Percentiles rank a stretch among this genome's conserved stretches.
Evolutionary conservation across 2,888 invertebrate genomes (phyloP).

Genomic region (Chrysina gloriosa): DNA sequence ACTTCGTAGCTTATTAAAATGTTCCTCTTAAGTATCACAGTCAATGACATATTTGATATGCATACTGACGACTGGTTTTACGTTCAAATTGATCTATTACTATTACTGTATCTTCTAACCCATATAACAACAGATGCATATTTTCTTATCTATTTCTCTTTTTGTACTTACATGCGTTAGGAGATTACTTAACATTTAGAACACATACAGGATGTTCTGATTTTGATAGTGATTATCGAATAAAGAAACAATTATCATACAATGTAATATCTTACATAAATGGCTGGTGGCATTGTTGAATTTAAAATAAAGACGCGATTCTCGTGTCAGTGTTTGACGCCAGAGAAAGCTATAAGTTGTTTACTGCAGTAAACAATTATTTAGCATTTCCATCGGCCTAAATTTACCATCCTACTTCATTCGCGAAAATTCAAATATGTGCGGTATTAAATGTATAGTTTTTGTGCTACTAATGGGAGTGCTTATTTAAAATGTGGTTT

Average conservation of each 20-base stretch:
- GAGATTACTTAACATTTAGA: conserved; percentile 39
- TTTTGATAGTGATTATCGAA: conserved; percentile 40
- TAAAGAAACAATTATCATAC: conserved; percentile 43
- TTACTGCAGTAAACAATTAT: conserved; percentile 28
- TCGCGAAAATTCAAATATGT: conserved; percentile 15
- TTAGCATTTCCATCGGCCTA: conserved; percentile 1
- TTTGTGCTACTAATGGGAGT: neutral
- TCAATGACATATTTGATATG: no score
- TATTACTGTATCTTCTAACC: neutral
- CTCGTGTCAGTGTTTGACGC: conserved; percentile 2
- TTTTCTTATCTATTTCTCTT: neutral
- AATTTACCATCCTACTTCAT: conserved; percentile 1
- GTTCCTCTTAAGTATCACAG: no score
- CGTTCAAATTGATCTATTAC: neutral
- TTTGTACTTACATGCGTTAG: conserved; percentile 16
- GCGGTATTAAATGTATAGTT: neutral
- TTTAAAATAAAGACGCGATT: conserved; percentile 26
- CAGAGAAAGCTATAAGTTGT: conserved; percentile 27
- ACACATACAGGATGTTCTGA: conserved; percentile 43
- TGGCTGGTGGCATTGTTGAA: conserved; percentile 38
- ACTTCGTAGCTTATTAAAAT: no score
- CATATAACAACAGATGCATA: neutral
- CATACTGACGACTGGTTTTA: no score
- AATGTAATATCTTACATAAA: conserved; percentile 41
- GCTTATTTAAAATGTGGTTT: conserved; percentile 23